These are phyloP conservation scores for Anguilla marmorata DNA, from an alignment of 2,797 vertebrate species.

Conservation along the genomic window DNA sequence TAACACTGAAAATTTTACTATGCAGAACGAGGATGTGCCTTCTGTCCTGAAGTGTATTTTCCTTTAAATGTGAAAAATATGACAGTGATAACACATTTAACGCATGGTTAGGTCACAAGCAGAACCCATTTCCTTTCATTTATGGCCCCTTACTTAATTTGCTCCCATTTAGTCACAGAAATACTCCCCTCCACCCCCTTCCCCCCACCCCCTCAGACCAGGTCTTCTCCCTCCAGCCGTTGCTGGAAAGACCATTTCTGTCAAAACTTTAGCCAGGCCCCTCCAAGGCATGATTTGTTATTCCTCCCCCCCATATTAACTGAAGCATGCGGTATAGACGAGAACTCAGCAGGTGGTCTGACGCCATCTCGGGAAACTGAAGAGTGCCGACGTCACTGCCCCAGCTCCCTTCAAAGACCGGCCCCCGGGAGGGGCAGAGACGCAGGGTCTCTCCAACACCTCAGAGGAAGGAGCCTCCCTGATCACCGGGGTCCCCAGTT, in stretches of 20 bases:
- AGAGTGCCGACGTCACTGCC: constrained; percentile 28
- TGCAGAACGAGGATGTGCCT: too few relatives aligned
- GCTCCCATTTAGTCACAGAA: background rate
- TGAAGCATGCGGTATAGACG: constrained; percentile 4
- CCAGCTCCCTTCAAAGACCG: constrained; percentile 26
- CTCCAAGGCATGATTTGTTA: background rate
- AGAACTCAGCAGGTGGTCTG: constrained; percentile 30
- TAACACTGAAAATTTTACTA: too few relatives aligned
- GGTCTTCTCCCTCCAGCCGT: constrained; percentile 77
- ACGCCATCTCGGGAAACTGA: constrained; percentile 25
- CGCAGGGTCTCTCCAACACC: background rate
- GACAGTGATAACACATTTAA: background rate
- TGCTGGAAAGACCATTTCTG: background rate
- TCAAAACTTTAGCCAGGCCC: background rate
- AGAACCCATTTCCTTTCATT: background rate
- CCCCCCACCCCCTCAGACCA: constrained; percentile 60
- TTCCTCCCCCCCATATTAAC: background rate
- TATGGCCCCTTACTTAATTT: background rate
- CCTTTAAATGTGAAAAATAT: background rate
- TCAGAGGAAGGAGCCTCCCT: background rate
- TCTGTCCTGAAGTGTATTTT: background rate
- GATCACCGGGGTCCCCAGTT: background rate
- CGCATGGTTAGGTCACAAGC: background rate
- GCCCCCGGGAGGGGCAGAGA: background rate
- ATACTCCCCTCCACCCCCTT: constrained; percentile 39